These are phyloP conservation scores for Kryphioiulus occultus DNA, from an alignment of 2,888 invertebrate genomes.

Conservation along the genomic window DNA sequence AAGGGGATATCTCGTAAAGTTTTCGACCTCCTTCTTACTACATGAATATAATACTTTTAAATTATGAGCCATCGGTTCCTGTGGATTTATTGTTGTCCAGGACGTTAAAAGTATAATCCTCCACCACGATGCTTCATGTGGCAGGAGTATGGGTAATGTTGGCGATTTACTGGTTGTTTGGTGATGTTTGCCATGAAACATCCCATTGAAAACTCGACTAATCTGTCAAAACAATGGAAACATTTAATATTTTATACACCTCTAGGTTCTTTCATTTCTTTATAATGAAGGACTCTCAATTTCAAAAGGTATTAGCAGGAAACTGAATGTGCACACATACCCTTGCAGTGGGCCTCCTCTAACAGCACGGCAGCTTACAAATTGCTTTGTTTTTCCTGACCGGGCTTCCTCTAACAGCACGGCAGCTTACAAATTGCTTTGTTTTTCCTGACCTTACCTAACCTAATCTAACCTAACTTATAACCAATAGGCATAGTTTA, in stretches of 20 bases:
- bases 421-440: too few species aligned
- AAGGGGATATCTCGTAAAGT: not conserved
- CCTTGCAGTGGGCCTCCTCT: too few species aligned
- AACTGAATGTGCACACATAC: too few species aligned
- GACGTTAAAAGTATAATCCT: constrained; percentile 49
- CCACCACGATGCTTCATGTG: constrained; percentile 47
- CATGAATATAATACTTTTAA: not conserved
- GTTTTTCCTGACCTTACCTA: too few species aligned
- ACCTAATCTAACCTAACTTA: too few species aligned
- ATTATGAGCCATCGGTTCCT: not conserved
- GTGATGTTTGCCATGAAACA: constrained; percentile 68
- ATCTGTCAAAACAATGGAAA: constrained; percentile 51
- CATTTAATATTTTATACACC: not conserved
- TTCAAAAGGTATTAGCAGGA: too few species aligned
- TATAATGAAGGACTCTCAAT: too few species aligned
- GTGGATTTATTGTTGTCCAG: not conserved
- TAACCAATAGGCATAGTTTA: too few species aligned
- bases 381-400: too few species aligned
- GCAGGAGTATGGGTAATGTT: constrained; percentile 53
- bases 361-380: too few species aligned
- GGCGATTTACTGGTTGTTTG: constrained; percentile 64
- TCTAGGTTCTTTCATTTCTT: not conserved
- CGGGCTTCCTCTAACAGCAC: too few species aligned
- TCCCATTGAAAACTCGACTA: constrained; percentile 60
- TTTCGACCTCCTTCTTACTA: not conserved